These are phyloP conservation scores for Acrobeloides nanus DNA, from an alignment of 2,888 invertebrate species.

Conservation along the genomic window DNA sequence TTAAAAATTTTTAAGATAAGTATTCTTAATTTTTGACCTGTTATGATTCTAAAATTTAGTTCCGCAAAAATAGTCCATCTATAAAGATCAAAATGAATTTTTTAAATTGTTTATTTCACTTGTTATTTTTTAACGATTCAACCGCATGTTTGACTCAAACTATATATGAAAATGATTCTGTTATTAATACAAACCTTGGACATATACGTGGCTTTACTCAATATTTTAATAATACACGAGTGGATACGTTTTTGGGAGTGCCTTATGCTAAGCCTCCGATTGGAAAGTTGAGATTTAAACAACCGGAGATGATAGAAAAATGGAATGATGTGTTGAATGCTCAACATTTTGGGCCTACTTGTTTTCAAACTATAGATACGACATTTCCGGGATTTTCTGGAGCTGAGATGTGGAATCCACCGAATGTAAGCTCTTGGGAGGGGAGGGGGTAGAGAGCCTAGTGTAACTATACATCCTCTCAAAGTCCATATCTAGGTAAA, in stretches of 20 bases:
- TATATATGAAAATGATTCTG: constrained; percentile 23
- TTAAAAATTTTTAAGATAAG: too few relatives aligned
- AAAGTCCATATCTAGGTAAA: too few relatives aligned
- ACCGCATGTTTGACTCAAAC: too few relatives aligned
- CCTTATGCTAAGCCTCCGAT: constrained; percentile 48
- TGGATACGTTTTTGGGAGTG: constrained; percentile 43
- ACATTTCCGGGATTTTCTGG: constrained; percentile 59
- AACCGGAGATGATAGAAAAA: constrained; percentile 35
- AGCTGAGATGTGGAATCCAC: constrained; percentile 90
- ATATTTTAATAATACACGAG: constrained; percentile 26
- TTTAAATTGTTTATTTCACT: too few relatives aligned
- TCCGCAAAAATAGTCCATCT: too few relatives aligned
- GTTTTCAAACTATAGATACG: constrained; percentile 40
- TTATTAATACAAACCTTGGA: constrained; percentile 30
- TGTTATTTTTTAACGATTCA: too few relatives aligned
- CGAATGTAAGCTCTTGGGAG: constrained; percentile 63
- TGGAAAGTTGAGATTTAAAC: constrained; percentile 36
- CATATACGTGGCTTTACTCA: constrained; percentile 29
- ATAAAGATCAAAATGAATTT: too few relatives aligned
- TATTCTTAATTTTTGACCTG: too few relatives aligned
- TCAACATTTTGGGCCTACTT: constrained; percentile 33
- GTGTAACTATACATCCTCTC: too few relatives aligned
- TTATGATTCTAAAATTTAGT: too few relatives aligned
- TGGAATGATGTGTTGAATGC: constrained; percentile 44
- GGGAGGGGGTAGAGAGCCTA: constrained; percentile 75